Base-by-base conservation (phyloP, 2,797 vertebrate genomes). In the Sylvilagus floridanus region DNA sequence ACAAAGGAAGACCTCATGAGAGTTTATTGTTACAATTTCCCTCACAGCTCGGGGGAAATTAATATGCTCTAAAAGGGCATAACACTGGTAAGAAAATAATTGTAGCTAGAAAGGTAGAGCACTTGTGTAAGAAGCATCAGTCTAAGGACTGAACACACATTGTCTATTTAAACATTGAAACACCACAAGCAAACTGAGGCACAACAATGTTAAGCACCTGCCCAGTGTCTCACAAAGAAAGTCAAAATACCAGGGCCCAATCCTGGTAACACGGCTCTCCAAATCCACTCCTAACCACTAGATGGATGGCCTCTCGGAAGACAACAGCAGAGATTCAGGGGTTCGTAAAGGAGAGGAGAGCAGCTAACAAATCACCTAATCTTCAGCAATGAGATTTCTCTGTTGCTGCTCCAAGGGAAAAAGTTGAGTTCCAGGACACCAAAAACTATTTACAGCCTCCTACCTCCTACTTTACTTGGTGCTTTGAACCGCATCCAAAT, bases 401-500 rank as follows among this genome's bases (percentile, higher is more conserved):
- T 95, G 85, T 84, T 89, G 52, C 83, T 71, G 35, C 72, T 93
- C 88, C 79, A 78, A 84, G 72, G 82, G 62, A 78, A 95, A 93
- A 95, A 93, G 82, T 73, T 35, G 32, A 95, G 65, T 96, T 96
- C 65, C 86, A 79, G 60, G 86, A 30, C 77, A 94, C 83, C 93
- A 88, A 95, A 97, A 92, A 92, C 79, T 94, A 92, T 95, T 97
- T 95, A 95, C 75, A 96, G 91, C 37, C 71, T 96, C 60, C 96
- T 72, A 73, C 63, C 69, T 96, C 57, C 97, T 19, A 5, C 78
- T 96, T 95, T 62, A n/a, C 6, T 7, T 94, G 87, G 71, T 95
- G 82, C 96, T 98, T 97, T 97, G 96, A 97, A 95, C 88, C 76
- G 26, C 69, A 37, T 97, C 95, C 97, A 98, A 95, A 97, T 72